Base-by-base conservation (phyloP, 2,888 invertebrate species). In the Sarcophaga rosellei region DNA sequence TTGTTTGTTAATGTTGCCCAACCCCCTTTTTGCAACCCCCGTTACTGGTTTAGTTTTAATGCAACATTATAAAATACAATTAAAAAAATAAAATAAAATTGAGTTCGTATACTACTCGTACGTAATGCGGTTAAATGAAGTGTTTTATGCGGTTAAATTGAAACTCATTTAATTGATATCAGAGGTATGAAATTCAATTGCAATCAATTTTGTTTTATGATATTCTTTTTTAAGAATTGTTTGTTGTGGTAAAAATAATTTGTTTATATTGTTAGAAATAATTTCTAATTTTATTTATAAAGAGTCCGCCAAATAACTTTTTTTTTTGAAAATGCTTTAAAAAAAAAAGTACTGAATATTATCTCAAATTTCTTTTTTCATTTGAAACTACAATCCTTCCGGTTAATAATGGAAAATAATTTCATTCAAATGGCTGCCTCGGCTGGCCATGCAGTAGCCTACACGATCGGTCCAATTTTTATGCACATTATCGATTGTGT, bases 121-220 rank as follows among this genome's bases (percentile, higher is more conserved):
- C 17, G 17, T 44, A 74, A 76, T 69, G 61, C 23, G 53, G 12
- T 76, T 86, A 80, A 82, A 59, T 80, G 23, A 72, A 76, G 75
- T 76, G 73, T 62, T 70, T 53, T 70, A 25, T 70, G 73, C 45
- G 85, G 76, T 79, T 80, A 69, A 76, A 70, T 70, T 47, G 21
- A 72, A 80, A 25, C 59, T 68, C 45, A n/a, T 74, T 63, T 74
- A 11, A 17, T 8, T 57, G 21, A 57, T 57, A 17, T 57, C 8
- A 10, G 17, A 6, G 21, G 21, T 20, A 10, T 20, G 11, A 17
- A 66, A 2, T 47, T 44, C 61, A 53, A 70, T 21, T 25, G 6
- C 10, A 70, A 35, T 35, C 44, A 77, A 68, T 45, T 53, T 53
- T 53, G 15, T 53, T 17, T 53, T 15, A 0, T 53, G 0, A 0